Evolutionary conservation across 1,140 invertebrate species (phyloP).

Genomic region (Tetramorium alpestre): DNA sequence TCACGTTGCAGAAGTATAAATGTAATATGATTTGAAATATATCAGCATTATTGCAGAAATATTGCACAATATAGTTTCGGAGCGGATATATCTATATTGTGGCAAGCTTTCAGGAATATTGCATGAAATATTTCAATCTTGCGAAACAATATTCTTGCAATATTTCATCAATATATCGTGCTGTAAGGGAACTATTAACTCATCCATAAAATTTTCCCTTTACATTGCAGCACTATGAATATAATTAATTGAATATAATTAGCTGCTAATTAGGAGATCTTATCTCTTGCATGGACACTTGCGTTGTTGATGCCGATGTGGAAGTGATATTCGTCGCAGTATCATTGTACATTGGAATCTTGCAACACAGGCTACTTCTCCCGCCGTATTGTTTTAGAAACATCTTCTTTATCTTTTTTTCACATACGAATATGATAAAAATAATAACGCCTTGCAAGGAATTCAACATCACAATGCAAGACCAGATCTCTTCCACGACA

Average conservation of each 20-base stretch:
- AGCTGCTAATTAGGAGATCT: background rate
- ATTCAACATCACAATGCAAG: slow-evolving; percentile 82
- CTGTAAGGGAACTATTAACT: background rate
- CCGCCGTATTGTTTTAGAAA: slow-evolving; percentile 85
- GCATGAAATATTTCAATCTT: no score
- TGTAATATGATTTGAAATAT: no score
- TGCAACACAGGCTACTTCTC: slow-evolving; percentile 68
- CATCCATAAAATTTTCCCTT: background rate
- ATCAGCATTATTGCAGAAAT: no score
- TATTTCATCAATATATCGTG: no score
- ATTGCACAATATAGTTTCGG: no score
- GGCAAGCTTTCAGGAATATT: no score
- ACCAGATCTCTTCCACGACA: no score
- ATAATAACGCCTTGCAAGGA: slow-evolving; percentile 89
- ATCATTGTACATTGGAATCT: slow-evolving; percentile 78
- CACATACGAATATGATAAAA: slow-evolving; percentile 90
- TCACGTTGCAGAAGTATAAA: no score
- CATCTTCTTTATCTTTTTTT: slow-evolving; percentile 75
- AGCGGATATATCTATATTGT: no score
- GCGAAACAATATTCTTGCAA: no score
- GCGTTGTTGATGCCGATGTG: background rate
- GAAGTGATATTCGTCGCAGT: slow-evolving; percentile 66
- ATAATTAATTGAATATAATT: background rate
- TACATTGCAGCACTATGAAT: background rate
- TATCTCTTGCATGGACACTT: background rate